A percentile compares a stretch with the other conserved stretches of the same genome.
Evolutionary conservation across 2,888 invertebrate species (phyloP).

Genomic region (Pachycephus smyrnensis): DNA sequence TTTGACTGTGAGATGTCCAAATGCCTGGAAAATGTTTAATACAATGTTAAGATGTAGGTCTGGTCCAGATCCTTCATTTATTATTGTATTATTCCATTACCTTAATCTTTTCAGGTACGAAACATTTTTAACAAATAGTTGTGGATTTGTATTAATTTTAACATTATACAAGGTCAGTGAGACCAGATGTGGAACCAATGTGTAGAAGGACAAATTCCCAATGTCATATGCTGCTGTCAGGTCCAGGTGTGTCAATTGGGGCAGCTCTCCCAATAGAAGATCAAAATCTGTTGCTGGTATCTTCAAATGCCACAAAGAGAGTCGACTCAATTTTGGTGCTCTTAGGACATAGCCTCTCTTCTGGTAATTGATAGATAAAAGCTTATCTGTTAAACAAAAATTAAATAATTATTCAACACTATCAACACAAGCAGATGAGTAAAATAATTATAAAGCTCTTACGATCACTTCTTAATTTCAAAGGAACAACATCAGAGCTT

Average conservation of each 20-base stretch:
- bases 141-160: slow-evolving; percentile 56
- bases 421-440: not conserved
- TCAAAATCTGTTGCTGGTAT: slow-evolving; percentile 69
- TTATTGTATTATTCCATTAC: slow-evolving; percentile 50
- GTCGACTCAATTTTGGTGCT: slow-evolving; percentile 72
- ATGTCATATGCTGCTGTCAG: slow-evolving; percentile 76
- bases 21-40: slow-evolving; percentile 71
- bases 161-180: slow-evolving; percentile 88
- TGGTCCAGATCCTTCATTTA: not conserved
- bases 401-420: slow-evolving; percentile 18
- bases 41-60: not conserved
- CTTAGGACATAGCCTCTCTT: slow-evolving; percentile 70
- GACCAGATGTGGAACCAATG: slow-evolving; percentile 75
- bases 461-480: slow-evolving; percentile 23
- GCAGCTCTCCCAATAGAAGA: slow-evolving; percentile 72
- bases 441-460: slow-evolving; percentile 13
- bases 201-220: slow-evolving; percentile 76
- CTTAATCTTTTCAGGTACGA: slow-evolving; percentile 68
- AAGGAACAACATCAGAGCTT: slow-evolving; percentile 73
- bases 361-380: slow-evolving; percentile 53
- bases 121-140: slow-evolving; percentile 55
- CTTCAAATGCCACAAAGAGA: slow-evolving; percentile 72
- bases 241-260: slow-evolving; percentile 77
- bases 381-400: slow-evolving; percentile 33
- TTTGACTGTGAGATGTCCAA: slow-evolving; percentile 87